Evolutionary conservation across 2,888 invertebrate species (phyloP), one percentile per base, ranked within the genome.

Genomic region (Dicyrtomina minuta): DNA sequence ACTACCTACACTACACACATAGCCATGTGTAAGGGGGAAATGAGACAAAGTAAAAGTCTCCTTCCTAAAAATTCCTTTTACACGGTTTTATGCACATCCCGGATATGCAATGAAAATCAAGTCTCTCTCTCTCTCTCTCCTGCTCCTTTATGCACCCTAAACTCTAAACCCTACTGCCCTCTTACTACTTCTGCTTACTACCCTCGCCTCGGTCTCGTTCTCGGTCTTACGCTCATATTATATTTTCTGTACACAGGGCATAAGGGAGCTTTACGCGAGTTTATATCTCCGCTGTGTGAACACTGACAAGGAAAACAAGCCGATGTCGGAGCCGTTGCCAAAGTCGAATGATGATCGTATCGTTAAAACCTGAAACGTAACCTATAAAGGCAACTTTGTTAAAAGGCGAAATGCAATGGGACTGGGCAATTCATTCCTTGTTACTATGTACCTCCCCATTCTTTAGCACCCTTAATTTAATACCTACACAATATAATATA

Each of bases 41-140:
- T 60, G 68, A 68, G 59, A 60, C 51, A 51, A 64, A 64, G 64
- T 64, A 64, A 64, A 64, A 64, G 64, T 64, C 64, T 64, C 64
- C 49, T 64, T 64, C 46, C 46, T 44, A 64, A 64, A 64, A 64
- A 64, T 64, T 64, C 64, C 33, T 64, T 64, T 64, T 51, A 64
- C 64, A 64, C 49, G 49, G 49, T 64, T 33, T 27, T 49, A 46
- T 51, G 64, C 64, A 64, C 64, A 64, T 64, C 64, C 64, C 64
- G 64, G 64, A 64, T 64, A 64, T 49, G 58, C 58, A 58, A 22
- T 58, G 58, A 41, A 27, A 39, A 33, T 33, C 33, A 33, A 33
- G 33, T 33, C 33, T 33, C 8, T n/a, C n/a, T n/a, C n/a, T n/a
- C n/a, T n/a, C n/a, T n/a, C n/a, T n/a, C n/a, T n/a, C n/a, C n/a